phyloP scores from a whole-genome alignment of 2,888 invertebrate genomes.

The Teleiodes luculella region DNA sequence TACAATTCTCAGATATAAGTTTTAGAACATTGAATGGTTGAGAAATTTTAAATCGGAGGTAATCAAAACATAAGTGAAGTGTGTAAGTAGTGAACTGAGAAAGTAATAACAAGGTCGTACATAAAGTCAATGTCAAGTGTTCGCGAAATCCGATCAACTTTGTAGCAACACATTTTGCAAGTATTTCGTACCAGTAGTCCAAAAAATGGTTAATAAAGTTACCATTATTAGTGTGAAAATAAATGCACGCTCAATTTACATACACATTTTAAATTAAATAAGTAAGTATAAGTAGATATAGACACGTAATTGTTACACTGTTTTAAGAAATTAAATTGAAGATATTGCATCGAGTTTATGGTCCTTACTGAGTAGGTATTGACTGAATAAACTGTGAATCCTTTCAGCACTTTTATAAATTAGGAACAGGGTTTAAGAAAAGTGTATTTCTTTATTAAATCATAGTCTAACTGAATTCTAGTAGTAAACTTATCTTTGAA shows the following conservation, averaged over 20 bases:
- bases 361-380: not conserved
- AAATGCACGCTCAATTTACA: not conserved
- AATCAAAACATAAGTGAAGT: no score
- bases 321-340: not conserved
- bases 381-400: not conserved
- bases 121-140: not conserved
- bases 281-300: no score
- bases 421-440: no score
- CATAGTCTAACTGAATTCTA: no score
- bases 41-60: no score
- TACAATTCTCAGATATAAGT: no score
- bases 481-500: no score
- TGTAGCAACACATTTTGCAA: slow-evolving; percentile 4
- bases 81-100: no score
- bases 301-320: no score
- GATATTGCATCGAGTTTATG: not conserved
- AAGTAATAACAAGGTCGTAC: not conserved
- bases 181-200: not conserved
- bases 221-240: not conserved
- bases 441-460: no score
- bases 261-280: not conserved
- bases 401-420: not conserved
- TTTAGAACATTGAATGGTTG: no score
- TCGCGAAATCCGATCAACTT: not conserved
- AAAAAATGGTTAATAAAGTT: slow-evolving; percentile 4